Conservation (phyloP, 1,140 invertebrate species). For the Pseudomyrmex sp. region DNA sequence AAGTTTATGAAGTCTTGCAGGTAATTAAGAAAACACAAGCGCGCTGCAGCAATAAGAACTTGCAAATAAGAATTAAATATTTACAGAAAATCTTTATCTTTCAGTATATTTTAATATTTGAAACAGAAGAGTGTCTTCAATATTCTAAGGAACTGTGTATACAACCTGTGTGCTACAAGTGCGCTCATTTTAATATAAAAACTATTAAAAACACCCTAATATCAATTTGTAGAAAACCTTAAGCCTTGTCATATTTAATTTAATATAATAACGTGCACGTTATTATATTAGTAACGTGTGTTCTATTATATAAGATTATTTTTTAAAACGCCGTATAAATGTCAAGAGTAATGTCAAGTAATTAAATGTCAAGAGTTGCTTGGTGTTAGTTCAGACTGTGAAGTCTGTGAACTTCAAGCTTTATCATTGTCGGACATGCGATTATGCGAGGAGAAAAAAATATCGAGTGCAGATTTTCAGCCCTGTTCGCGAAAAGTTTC, state of each 20-base stretch:
- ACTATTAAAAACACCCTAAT: no score
- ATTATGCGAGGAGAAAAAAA: not conserved
- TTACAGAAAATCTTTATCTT: no score
- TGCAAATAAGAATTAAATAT: no score
- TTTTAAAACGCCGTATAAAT: not conserved
- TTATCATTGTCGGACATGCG: not conserved
- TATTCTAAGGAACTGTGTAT: no score
- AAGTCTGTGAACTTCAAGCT: not conserved
- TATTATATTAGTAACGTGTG: not conserved
- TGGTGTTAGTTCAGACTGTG: not conserved
- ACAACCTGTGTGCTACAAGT: no score
- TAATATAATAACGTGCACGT: not conserved
- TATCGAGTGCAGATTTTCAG: not conserved
- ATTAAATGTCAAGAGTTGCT: constrained; percentile 7
- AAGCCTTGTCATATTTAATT: not conserved
- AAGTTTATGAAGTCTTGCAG: no score
- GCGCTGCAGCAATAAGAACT: no score
- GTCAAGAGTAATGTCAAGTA: not conserved
- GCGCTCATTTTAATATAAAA: no score
- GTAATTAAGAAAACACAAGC: no score
- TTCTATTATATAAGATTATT: constrained; percentile 8
- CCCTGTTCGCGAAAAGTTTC: constrained; percentile 10
- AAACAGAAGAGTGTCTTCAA: no score
- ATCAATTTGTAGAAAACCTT: not conserved
- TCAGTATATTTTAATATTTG: no score